Percentiles rank a stretch among this genome's conserved stretches.
phyloP scores from a whole-genome alignment of 2,113 vertebrate species.

The Andinoacara biseriatus region DNA sequence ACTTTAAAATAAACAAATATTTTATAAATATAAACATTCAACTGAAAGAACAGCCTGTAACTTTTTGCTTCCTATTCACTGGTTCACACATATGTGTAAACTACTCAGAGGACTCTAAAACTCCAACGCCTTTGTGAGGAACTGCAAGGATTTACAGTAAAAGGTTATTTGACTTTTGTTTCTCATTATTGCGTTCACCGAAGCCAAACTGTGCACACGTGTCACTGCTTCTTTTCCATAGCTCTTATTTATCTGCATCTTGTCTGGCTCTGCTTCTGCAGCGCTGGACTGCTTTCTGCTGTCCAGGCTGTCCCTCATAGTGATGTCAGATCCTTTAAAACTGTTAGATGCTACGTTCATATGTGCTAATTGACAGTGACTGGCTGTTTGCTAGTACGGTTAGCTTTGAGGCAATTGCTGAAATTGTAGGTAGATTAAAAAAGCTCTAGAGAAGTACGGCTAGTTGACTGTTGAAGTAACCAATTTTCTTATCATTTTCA shows the following conservation, averaged over 20 bases:
- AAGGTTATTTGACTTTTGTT: background rate
- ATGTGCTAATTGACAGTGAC: background rate
- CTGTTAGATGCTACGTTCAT: background rate
- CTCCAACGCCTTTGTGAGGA: background rate
- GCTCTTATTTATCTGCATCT: background rate
- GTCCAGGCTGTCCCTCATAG: background rate
- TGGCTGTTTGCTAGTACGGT: background rate
- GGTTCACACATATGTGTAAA: accelerated
- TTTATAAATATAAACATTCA: background rate
- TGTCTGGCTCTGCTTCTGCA: background rate
- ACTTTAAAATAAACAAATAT: background rate
- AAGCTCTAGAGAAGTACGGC: background rate
- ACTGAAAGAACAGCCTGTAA: background rate
- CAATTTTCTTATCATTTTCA: background rate
- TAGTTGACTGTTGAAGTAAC: background rate
- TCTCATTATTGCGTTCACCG: background rate
- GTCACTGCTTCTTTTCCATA: background rate
- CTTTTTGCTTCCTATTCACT: background rate
- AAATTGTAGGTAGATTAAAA: background rate
- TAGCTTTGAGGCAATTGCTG: background rate
- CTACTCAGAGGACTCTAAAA: background rate
- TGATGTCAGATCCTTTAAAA: background rate
- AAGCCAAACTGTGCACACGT: background rate
- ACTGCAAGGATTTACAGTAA: background rate
- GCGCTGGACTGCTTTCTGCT: background rate